Base-by-base conservation (phyloP, 1,140 invertebrate species). In the Conus ventricosus region DNA sequence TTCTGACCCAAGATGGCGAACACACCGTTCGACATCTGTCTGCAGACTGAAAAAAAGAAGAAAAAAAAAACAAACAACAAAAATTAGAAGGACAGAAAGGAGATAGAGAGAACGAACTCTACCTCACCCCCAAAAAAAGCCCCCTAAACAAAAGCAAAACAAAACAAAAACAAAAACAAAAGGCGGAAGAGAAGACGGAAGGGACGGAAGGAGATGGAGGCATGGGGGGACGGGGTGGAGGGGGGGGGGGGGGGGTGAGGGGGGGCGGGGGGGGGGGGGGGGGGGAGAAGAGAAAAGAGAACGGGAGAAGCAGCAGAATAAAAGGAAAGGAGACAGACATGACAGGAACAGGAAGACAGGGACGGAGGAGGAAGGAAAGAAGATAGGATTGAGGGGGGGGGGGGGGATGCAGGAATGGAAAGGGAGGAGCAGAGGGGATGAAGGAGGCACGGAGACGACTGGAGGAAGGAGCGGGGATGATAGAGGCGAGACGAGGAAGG, bases 1-100 rank as follows among this genome's bases (percentile, higher is more conserved):
- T 99, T 98, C 11, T 97, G 97, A 0, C 98, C 98, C 91, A 99
- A 95, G 96, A 99, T 97, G 0, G 98, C 97, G 93, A 97, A 97
- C 84, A 99, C 98, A 17, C 98, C 98, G 90, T 97, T 96, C 25
- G 97, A 97, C 96, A 99, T 98, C 94, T 98, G 98, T 94, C 97
- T 97, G 95, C 98, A 99, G 93, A 99, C 98, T 99, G 97, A 39
- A 25, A 78, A 25, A 39, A 13, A 39, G n/a, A 39, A 7, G 2
- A 78, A 25, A 78, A 78, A 13, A 78, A 39, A 6, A 17, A 78
- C 0, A 78, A 39, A 39, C 4, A 78, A 78, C 0, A 20, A 75
- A 75, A 75, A 75, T 0, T 8, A 7, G 20, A 71, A n/a, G 53
- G 67, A 53, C 27, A 51, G 63, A 80, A 51, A 25, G n/a, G 20